Evolutionary conservation across 2,888 invertebrate genomes (phyloP).

Genomic region (Drosophila testacea): DNA sequence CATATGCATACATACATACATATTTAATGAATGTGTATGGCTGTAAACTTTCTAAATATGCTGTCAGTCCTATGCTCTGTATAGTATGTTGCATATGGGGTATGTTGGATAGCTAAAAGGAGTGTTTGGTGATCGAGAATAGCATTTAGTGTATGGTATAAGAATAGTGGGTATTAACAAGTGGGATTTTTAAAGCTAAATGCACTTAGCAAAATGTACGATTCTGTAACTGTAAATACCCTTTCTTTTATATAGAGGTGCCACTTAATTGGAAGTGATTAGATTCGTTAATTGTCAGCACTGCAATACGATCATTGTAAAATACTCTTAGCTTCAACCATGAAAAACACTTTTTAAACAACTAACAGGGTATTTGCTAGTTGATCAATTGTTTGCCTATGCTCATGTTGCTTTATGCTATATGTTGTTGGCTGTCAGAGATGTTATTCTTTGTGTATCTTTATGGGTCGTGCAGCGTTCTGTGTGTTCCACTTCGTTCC

Average conservation of each 20-base stretch:
- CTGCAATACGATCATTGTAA: no score
- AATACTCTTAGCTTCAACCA: no score
- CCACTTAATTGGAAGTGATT: no score
- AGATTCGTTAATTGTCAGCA: no score
- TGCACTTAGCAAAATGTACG: no score
- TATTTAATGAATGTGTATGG: slow-evolving; percentile 34
- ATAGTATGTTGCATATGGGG: neutral
- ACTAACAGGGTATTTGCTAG: slow-evolving; percentile 18
- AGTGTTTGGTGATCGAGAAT: no score
- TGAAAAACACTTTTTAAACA: neutral
- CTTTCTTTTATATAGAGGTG: no score
- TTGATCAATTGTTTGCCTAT: neutral
- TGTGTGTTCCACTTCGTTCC: slow-evolving; percentile 32
- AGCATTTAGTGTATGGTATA: neutral
- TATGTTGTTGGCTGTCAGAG: slow-evolving; percentile 55
- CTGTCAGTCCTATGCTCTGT: slow-evolving; percentile 43
- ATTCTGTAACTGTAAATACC: no score
- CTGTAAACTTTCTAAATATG: slow-evolving; percentile 62
- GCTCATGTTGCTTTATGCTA: slow-evolving; percentile 34
- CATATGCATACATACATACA: slow-evolving; percentile 1
- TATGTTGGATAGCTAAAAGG: neutral
- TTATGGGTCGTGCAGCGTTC: slow-evolving; percentile 47
- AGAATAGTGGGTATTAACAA: no score
- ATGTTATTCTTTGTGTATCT: slow-evolving; percentile 55
- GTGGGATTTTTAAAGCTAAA: no score